Conservation (phyloP, 2,797 vertebrate species). For the Protonibea diacanthus region DNA sequence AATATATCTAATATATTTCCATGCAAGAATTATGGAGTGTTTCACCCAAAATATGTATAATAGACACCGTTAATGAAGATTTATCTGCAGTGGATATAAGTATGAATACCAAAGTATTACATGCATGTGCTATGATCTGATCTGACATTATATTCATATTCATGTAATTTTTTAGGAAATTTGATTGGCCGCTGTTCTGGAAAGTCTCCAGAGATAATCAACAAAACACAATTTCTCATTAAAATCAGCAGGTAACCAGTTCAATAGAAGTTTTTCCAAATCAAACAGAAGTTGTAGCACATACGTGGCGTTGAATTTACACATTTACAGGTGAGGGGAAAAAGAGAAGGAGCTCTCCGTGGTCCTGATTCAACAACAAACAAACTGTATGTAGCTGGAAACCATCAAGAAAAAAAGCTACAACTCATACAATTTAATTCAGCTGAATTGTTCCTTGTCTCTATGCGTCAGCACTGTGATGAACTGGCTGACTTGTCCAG, state of each 20-base stretch:
- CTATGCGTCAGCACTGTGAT: too few relatives aligned
- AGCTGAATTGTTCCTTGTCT: too few relatives aligned
- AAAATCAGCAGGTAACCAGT: not conserved
- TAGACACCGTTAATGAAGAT: not conserved
- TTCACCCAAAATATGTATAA: not conserved
- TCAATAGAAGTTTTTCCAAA: too few relatives aligned
- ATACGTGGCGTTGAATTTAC: not conserved
- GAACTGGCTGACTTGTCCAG: too few relatives aligned
- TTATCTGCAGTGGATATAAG: too few relatives aligned
- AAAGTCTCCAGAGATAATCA: not conserved
- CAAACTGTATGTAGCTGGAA: not conserved
- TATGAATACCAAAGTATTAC: not conserved
- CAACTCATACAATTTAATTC: too few relatives aligned
- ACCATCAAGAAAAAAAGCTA: not conserved
- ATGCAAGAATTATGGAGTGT: not conserved
- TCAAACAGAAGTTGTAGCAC: not conserved
- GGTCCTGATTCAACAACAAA: constrained; percentile 5
- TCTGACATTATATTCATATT: too few relatives aligned
- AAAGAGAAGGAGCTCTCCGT: not conserved
- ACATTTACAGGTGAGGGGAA: not conserved
- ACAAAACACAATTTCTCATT: not conserved
- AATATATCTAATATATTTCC: not conserved
- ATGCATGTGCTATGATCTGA: too few relatives aligned
- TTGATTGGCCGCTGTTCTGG: not conserved
- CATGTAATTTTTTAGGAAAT: too few relatives aligned